phyloP scores from a whole-genome alignment of 1,140 invertebrate species.

The Varroa destructor region DNA sequence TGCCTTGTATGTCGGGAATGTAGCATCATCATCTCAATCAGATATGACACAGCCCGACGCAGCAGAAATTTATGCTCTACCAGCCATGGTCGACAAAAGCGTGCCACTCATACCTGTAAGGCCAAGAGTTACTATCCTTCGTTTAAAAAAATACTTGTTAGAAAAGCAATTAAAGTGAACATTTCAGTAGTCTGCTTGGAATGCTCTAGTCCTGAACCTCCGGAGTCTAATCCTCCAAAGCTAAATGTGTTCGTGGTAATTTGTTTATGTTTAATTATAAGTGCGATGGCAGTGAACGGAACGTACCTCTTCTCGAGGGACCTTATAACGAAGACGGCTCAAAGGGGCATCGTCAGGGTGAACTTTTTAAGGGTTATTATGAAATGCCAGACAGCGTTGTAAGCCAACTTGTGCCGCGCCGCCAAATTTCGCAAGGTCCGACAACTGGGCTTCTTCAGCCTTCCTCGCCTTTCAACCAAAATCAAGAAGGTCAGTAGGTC shows the following conservation, averaged over 20 bases:
- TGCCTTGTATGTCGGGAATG: background rate
- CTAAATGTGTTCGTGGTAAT: no score
- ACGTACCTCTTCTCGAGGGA: conserved; percentile 52
- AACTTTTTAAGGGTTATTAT: conserved; percentile 49
- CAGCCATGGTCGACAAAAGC: conserved; percentile 73
- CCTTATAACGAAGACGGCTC: conserved; percentile 41
- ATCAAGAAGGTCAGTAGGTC: background rate
- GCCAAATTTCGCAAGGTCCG: conserved; percentile 43
- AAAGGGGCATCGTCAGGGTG: conserved; percentile 27
- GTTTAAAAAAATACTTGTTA: no score
- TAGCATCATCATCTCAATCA: no score
- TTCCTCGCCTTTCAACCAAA: background rate
- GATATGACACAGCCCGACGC: conserved; percentile 35
- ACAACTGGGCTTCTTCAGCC: conserved; percentile 38
- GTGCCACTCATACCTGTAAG: conserved; percentile 43
- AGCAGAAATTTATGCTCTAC: conserved; percentile 74
- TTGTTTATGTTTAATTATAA: no score
- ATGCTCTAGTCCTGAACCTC: no score
- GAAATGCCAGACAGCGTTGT: conserved; percentile 54
- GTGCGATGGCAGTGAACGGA: conserved; percentile 5
- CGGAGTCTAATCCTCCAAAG: no score
- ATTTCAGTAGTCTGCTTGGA: no score
- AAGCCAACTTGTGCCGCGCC: conserved; percentile 39
- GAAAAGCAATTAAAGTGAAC: no score
- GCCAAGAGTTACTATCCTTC: conserved; percentile 20